Conservation (phyloP, 53 echinoderm and acorn worm species). For the Echinarachnius parma region DNA sequence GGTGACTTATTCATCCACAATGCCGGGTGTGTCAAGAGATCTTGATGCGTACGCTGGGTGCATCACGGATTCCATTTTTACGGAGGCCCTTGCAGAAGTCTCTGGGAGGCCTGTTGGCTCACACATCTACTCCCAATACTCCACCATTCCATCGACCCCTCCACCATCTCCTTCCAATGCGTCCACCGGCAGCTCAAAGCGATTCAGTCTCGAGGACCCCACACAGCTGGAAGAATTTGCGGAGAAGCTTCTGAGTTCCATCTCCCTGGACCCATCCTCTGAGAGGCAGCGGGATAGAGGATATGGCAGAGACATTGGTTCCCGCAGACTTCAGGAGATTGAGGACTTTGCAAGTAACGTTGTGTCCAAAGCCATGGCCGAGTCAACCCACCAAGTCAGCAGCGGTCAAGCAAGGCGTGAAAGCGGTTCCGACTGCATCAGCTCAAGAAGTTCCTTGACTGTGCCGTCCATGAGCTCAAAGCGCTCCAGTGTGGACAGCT, state of each 20-base stretch:
- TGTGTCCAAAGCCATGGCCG: slow-evolving; percentile 57
- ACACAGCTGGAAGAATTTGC: slow-evolving; percentile 40
- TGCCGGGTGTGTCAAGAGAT: slow-evolving; percentile 21
- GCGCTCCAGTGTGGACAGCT: slow-evolving; percentile 81
- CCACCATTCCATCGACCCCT: slow-evolving; percentile 40
- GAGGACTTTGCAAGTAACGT: slow-evolving; percentile 61
- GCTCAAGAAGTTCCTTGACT: slow-evolving; percentile 65
- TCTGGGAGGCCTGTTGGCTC: not conserved
- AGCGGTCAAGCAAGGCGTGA: slow-evolving; percentile 32
- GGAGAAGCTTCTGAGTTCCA: slow-evolving; percentile 58
- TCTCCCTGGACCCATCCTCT: slow-evolving; percentile 33
- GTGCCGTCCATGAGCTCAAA: slow-evolving; percentile 68
- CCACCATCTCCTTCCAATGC: slow-evolving; percentile 55
- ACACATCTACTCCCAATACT: slow-evolving; percentile 1
- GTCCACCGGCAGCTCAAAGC: slow-evolving; percentile 40
- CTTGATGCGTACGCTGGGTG: slow-evolving; percentile 19
- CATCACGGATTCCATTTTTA: slow-evolving; percentile 1
- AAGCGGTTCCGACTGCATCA: slow-evolving; percentile 58
- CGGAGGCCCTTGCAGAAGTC: slow-evolving; percentile 15
- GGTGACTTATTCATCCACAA: slow-evolving; percentile 18
- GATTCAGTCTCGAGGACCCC: slow-evolving; percentile 39
- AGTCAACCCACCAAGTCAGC: slow-evolving; percentile 56
- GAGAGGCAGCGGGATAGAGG: slow-evolving; percentile 6
- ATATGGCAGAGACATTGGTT: not conserved
- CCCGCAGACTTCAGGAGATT: slow-evolving; percentile 28